Percentiles rank a stretch among this genome's conserved stretches.
phyloP scores from a whole-genome alignment of 1,140 invertebrate genomes.

The Myzus persicae region DNA sequence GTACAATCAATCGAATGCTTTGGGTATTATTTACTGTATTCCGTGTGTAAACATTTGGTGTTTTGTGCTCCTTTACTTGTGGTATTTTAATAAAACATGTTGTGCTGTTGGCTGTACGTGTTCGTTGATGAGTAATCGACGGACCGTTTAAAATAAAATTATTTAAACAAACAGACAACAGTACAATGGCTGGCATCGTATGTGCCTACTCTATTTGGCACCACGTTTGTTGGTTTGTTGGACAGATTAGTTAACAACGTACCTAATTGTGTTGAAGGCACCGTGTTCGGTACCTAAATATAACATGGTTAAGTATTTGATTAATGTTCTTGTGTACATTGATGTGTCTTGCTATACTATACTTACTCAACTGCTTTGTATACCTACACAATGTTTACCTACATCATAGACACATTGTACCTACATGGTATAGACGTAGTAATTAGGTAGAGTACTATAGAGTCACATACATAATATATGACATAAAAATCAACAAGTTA shows the following conservation, averaged over 20 bases:
- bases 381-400: neutral
- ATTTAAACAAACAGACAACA: conserved; percentile 44
- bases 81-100: neutral
- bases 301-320: conserved; percentile 2
- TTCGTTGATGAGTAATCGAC: conserved; percentile 35
- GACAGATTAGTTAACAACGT: conserved; percentile 45
- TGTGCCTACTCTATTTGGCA: conserved; percentile 5
- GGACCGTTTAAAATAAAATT: conserved; percentile 40
- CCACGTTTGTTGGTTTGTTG: conserved; percentile 38
- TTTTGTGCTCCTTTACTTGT: neutral
- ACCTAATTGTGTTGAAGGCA: conserved; percentile 28
- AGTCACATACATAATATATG: neutral
- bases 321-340: conserved; percentile 34
- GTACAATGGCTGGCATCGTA: neutral
- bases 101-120: neutral
- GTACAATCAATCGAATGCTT: neutral
- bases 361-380: neutral
- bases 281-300: neutral
- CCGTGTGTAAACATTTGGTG: neutral
- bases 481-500: neutral
- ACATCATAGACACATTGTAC: neutral
- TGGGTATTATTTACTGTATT: neutral
- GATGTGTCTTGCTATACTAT: neutral
- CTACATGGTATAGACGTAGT: neutral
- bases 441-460: neutral